Conservation (phyloP, 2,113 vertebrate genomes). For the Typhlomys cinereus region DNA sequence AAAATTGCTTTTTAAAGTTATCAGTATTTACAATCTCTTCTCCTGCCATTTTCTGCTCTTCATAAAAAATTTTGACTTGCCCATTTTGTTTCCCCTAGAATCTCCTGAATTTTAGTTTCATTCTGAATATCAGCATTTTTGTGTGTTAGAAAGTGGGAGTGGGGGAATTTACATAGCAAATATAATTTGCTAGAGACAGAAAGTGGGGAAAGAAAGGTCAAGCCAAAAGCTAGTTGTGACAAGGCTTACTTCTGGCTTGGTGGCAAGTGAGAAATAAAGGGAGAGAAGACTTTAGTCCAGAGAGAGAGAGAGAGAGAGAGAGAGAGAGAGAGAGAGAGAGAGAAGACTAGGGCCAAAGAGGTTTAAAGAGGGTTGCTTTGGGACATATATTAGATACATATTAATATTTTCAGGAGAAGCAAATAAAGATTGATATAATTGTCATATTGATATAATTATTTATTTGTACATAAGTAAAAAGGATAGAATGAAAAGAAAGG, state of each 20-base stretch:
- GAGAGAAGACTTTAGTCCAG: not conserved
- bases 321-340: not conserved
- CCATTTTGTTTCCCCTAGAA: not conserved
- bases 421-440: not conserved
- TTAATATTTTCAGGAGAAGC: conserved; percentile 7
- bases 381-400: not conserved
- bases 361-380: not conserved
- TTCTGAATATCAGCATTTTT: not conserved
- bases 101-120: not conserved
- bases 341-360: too few species aligned
- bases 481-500: not conserved
- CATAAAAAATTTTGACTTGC: not conserved
- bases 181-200: not conserved
- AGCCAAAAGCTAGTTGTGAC: not conserved
- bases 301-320: not conserved
- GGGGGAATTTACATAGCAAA: not conserved
- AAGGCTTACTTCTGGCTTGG: not conserved
- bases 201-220: not conserved
- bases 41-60: not conserved
- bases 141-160: not conserved
- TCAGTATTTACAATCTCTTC: not conserved
- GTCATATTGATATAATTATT: not conserved
- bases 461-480: not conserved
- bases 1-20: not conserved
- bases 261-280: not conserved